These are phyloP conservation scores for Neopelma chrysocephalum DNA, from an alignment of 2,797 vertebrate species.

Conservation along the genomic window DNA sequence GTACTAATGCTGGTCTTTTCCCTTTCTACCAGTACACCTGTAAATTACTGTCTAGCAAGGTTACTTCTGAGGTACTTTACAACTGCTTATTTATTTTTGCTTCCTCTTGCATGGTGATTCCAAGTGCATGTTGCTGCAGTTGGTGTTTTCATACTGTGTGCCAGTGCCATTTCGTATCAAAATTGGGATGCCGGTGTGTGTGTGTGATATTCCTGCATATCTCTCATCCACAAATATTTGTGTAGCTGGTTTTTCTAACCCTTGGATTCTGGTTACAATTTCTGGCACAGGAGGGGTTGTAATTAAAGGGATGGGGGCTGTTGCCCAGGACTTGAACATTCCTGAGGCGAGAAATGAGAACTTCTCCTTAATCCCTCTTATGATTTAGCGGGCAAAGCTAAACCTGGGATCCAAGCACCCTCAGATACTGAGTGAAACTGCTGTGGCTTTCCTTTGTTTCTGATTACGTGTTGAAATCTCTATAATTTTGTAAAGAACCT, in stretches of 20 bases:
- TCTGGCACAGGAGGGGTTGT: background rate
- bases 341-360: background rate
- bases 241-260: constrained; percentile 1
- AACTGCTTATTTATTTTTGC: constrained; percentile 82
- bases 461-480: background rate
- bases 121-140: constrained; percentile 69
- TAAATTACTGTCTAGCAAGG: constrained; percentile 94
- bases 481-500: background rate
- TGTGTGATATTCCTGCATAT: background rate
- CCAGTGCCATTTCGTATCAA: background rate
- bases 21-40: constrained; percentile 90
- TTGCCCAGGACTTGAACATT: background rate
- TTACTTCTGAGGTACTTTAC: constrained; percentile 95
- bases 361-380: background rate
- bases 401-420: background rate
- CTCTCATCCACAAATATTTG: background rate
- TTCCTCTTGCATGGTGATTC: constrained; percentile 74
- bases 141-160: constrained; percentile 43
- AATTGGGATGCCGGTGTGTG: background rate
- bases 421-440: background rate
- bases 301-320: background rate
- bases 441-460: background rate
- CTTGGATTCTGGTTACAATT: constrained; percentile 1
- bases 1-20: constrained; percentile 88
- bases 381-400: background rate